A percentile compares a stretch with the other conserved stretches of the same genome.
These are phyloP conservation scores for Tuberolachnus salignus DNA, from an alignment of 2,888 invertebrate genomes.

Conservation along the genomic window DNA sequence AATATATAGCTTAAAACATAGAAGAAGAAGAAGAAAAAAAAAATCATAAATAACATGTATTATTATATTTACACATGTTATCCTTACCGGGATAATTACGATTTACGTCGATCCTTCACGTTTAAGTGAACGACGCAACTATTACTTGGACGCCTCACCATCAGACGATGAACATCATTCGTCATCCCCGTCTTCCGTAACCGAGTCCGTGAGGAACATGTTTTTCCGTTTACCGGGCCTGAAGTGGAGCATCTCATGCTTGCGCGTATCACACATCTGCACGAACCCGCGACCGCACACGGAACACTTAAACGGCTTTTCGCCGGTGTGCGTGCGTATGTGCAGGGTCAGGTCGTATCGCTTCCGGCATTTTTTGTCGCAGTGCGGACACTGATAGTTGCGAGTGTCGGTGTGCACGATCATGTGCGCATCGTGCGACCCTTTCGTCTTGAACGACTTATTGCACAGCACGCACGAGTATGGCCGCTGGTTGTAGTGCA, in stretches of 20 bases:
- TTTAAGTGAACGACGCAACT: too few relatives aligned
- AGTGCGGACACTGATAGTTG: conserved; percentile 59
- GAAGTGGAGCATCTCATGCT: conserved; percentile 57
- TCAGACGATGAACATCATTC: not conserved
- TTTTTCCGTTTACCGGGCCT: conserved; percentile 34
- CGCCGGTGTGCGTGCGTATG: conserved; percentile 64
- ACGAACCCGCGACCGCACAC: conserved; percentile 65
- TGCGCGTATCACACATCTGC: conserved; percentile 57
- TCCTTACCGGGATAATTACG: too few relatives aligned
- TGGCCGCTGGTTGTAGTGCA: conserved; percentile 63
- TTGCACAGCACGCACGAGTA: conserved; percentile 57
- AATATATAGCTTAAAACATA: too few relatives aligned
- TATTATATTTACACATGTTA: too few relatives aligned
- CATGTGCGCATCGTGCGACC: conserved; percentile 58
- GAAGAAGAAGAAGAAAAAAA: too few relatives aligned
- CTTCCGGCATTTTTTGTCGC: conserved; percentile 59
- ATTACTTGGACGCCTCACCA: too few relatives aligned
- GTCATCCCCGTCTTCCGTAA: not conserved
- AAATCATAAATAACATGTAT: too few relatives aligned
- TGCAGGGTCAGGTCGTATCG: conserved; percentile 63
- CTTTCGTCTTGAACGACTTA: conserved; percentile 58
- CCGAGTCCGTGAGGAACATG: not conserved
- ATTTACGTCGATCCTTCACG: too few relatives aligned
- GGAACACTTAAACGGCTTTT: conserved; percentile 63
- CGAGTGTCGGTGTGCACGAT: conserved; percentile 59